Evolutionary conservation across 92 coral and sea anemone genomes (phyloP), one percentile per base, ranked within the genome.

Genomic region (Blastomussa wellsi): DNA sequence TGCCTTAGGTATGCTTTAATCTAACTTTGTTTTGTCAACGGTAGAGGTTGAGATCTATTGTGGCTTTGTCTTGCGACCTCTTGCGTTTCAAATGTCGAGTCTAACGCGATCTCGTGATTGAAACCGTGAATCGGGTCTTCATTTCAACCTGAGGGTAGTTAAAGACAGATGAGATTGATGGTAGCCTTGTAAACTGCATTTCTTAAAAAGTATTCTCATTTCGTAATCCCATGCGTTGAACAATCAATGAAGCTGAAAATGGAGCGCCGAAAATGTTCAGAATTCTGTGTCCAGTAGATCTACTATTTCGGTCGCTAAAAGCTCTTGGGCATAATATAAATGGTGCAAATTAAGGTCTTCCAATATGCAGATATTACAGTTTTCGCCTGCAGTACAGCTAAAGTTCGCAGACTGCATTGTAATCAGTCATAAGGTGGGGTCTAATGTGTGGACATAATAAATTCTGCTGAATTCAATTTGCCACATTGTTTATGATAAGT

Each of bases 1-100:
- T 41, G 36, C 80, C 31, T 17, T 83, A 26, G 86, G 86, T 83
- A 83, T 83, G 80, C 33, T 36, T 55, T 10, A 39, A 13, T 36
- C 14, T 62, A 36, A 20, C 33, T 60, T 78, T 51, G 35, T 52
- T 32, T 29, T 16, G 14, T 28, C 4, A 28, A 75, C 17, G 1
- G 62, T 24, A 6, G 22, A 68, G n/a, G 24, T 39, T 36, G 14
- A 3, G 15, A 26, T 32, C 28, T 38, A 20, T 26, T 64, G 62
- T 19, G 44, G 44, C 15, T 70, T 33, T 12, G 26, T 7, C 48
- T 38, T 19, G 41, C n/a, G 36, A 14, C 7, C 75, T 37, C n/a
- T 70, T 9, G 75, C 10, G n/a, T 70, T 37, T 36, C 44, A 42
- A 16, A 26, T 16, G 8, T 74, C 53, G 77, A n/a, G n/a, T n/a